Evolutionary conservation across 2,888 invertebrate genomes (phyloP), one percentile per base, ranked within the genome.

Genomic region (Heliothis peltigera): DNA sequence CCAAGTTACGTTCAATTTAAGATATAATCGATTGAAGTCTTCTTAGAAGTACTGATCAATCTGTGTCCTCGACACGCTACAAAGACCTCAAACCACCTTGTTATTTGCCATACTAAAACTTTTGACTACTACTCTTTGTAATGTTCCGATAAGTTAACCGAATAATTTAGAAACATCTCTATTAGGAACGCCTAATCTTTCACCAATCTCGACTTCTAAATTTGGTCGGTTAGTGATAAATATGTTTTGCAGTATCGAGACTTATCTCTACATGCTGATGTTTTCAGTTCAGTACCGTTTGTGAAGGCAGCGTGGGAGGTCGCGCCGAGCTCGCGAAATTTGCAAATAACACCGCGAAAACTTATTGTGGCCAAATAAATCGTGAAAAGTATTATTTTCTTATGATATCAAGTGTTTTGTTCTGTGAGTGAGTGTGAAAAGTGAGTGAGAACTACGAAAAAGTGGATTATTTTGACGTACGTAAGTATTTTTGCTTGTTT

Each of bases 281-380:
- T 57, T 66, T 77, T 70, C 46, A 56, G 51, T 54, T 58, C 64
- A 77, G 75, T 80, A 72, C 57, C 42, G 56, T 32, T 61, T 54
- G 60, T 42, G 64, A 28, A 17, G 21, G 21, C 39, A 55, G 17
- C 5, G 64, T 1, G 44, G 19, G 43, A 56, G 62, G 80, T 51
- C 66, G 81, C 35, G 59, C 43, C 49, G 48, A 49, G 68, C 49
- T 22, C 43, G 57, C 32, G 25, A 25, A 43, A 25, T 44, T 39
- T n/a, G 49, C n/a, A 32, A 51, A 54, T 56, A 66, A 79, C 70
- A 81, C 81, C 81, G 81, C 64, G 74, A 54, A 70, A 80, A 80
- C 66, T 80, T 79, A 15, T 39, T 21, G 32, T 55, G 35, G 19
- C 17, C 32, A 22, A 25, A 21, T 32, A 57, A 10, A 56, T 17